Conservation (phyloP, 2,113 vertebrate genomes). For the Oreochromis spilurus region DNA sequence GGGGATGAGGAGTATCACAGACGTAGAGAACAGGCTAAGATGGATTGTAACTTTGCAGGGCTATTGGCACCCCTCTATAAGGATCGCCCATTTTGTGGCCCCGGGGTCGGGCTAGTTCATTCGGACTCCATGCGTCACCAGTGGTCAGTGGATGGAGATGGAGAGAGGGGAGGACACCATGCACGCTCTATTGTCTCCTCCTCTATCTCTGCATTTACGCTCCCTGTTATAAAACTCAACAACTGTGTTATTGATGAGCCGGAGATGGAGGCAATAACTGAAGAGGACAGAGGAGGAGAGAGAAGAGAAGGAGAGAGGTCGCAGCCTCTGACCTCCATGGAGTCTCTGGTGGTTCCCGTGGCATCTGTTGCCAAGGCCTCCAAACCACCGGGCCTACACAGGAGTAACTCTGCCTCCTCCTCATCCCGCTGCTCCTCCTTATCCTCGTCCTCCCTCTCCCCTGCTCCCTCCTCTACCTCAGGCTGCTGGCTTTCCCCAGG, state of each 20-base stretch:
- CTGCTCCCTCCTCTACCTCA: slow-evolving; percentile 73
- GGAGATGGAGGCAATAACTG: slow-evolving; percentile 89
- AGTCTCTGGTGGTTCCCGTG: slow-evolving; percentile 82
- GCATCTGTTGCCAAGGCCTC: slow-evolving; percentile 77
- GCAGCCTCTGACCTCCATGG: slow-evolving; percentile 79
- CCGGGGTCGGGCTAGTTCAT: background rate
- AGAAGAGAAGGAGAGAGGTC: slow-evolving; percentile 66
- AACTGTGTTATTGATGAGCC: slow-evolving; percentile 98
- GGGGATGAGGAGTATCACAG: slow-evolving; percentile 62
- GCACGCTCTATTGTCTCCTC: slow-evolving; percentile 96
- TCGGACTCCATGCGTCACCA: slow-evolving; percentile 48
- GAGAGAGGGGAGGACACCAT: slow-evolving; percentile 79
- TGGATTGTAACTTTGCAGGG: slow-evolving; percentile 58
- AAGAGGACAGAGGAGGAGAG: slow-evolving; percentile 77
- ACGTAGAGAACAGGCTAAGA: slow-evolving; percentile 1
- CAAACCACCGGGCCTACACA: slow-evolving; percentile 69
- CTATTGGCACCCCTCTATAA: slow-evolving; percentile 82
- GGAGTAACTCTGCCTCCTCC: slow-evolving; percentile 81
- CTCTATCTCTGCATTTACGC: slow-evolving; percentile 92
- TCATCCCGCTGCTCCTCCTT: slow-evolving; percentile 71
- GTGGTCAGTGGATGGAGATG: slow-evolving; percentile 67
- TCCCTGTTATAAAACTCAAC: slow-evolving; percentile 98
- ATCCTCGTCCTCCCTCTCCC: slow-evolving; percentile 76
- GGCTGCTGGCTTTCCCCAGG: slow-evolving; percentile 89
- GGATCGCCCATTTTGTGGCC: slow-evolving; percentile 73